Evolutionary conservation across 2,888 invertebrate species (phyloP).

Genomic region (Frankliniella intonsa): DNA sequence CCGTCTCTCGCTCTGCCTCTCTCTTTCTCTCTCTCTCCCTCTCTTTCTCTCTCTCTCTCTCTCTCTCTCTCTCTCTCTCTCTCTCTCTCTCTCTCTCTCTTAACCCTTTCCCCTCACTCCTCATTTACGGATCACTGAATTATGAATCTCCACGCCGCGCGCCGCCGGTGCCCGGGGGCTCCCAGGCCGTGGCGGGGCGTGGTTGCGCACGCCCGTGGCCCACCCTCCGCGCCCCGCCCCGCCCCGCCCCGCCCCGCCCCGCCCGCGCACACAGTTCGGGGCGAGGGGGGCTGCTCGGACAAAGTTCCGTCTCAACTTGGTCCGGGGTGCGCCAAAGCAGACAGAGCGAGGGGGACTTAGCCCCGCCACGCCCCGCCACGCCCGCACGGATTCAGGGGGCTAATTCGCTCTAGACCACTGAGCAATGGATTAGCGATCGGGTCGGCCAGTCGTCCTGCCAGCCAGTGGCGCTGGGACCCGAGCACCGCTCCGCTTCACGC

Average conservation of each 20-base stretch:
- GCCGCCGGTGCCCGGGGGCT: background rate
- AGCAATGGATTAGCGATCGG: background rate
- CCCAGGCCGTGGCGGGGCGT: background rate
- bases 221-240: too few species aligned
- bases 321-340: background rate
- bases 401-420: background rate
- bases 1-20: background rate
- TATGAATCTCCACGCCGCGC: background rate
- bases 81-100: background rate
- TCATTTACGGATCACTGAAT: slow-evolving; percentile 25
- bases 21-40: background rate
- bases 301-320: background rate
- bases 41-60: background rate
- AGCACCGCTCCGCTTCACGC: too few species aligned
- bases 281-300: background rate
- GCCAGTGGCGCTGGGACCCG: too few species aligned
- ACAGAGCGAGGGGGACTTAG: too few species aligned
- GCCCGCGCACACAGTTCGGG: too few species aligned
- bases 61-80: background rate
- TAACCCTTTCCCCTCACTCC: background rate
- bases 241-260: too few species aligned
- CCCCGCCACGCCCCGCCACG: background rate
- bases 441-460: background rate
- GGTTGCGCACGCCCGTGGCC: background rate
- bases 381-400: background rate